phyloP scores from a whole-genome alignment of 1,140 invertebrate species.

The Panulirus ornatus region DNA sequence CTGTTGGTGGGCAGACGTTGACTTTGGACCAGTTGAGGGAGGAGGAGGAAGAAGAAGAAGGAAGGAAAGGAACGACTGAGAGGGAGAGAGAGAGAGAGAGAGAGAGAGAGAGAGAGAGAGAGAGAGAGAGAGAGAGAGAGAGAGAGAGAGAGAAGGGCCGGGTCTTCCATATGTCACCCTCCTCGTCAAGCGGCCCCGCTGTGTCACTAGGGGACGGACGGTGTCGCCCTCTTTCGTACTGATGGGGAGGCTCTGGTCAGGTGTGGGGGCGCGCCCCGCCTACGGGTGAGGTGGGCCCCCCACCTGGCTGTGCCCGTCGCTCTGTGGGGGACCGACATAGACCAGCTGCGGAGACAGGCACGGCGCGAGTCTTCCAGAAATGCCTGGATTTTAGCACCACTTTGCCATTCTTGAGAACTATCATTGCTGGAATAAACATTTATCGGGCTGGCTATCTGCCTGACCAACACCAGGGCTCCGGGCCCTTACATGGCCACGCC shows the following conservation, averaged over 20 bases:
- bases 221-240: constrained; percentile 38
- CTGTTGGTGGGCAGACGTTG: not conserved
- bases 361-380: constrained; percentile 13
- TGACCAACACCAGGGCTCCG: constrained; percentile 53
- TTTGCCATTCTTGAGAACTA: constrained; percentile 45
- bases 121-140: not conserved
- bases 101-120: not conserved
- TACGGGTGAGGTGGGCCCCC: not conserved
- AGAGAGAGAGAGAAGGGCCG: not conserved
- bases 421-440: constrained; percentile 45
- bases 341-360: not conserved
- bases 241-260: not conserved
- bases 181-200: constrained; percentile 13
- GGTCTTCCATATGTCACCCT: constrained; percentile 50
- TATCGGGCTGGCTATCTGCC: constrained; percentile 44
- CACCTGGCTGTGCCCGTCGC: not conserved
- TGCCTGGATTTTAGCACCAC: constrained; percentile 29
- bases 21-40: not conserved
- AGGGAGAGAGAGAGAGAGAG: not conserved
- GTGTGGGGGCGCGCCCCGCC: not conserved
- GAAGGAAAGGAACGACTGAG: not conserved
- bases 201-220: constrained; percentile 39
- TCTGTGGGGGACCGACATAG: constrained; percentile 3
- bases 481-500: constrained; percentile 46
- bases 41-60: not conserved